Base-by-base conservation (phyloP, 2,113 vertebrate genomes). In the Callopanchax toddi region DNA sequence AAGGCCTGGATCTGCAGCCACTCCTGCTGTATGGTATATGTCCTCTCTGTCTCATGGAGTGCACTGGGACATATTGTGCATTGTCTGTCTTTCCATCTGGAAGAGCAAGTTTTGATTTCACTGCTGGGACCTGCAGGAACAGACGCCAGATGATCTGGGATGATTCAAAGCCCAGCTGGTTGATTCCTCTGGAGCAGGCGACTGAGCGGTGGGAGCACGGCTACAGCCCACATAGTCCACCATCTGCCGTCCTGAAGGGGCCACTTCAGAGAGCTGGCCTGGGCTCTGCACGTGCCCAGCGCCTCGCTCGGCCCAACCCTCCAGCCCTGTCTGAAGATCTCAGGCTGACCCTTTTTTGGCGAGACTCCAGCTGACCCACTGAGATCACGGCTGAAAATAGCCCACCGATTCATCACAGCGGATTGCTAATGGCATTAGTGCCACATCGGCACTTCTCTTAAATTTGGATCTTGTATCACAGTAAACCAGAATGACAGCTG, bases 181-280 rank as follows among this genome's bases (percentile, higher is more conserved):
- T 63, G 74, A 81, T 74, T 86, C 68, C 78, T 84, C 74, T 36
- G 63, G 78, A 77, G 76, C 36, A 11, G 62, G 53, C 56, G 60
- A 67, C 62, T 68, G 75, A 71, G 75, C 65, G 49, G 52, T 62
- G 84, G 84, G 78, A 85, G 67, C 51, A 10, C 61, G 32, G 58
- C 60, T 66, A 63, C 34, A 54, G 76, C 80, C 76, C 74, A 8
- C 43, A 12, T 39, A 60, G 57, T 71, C 76, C 70, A 89, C 89
- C 91, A 90, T 92, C 91, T 92, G 91, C 61, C 37, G 16, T 76
- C 76, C 81, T 84, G 64, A 58, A 84, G 72, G 80, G 82, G 65
- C 71, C 71, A 73, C 79, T 88, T 90, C 75, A 86, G 73, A 84
- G 61, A 72, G 58, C 78, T 84, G 77, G 77, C 79, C 49, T 1